These are phyloP conservation scores for Proisotoma minuta DNA, from an alignment of 2,888 invertebrate genomes.

Conservation along the genomic window DNA sequence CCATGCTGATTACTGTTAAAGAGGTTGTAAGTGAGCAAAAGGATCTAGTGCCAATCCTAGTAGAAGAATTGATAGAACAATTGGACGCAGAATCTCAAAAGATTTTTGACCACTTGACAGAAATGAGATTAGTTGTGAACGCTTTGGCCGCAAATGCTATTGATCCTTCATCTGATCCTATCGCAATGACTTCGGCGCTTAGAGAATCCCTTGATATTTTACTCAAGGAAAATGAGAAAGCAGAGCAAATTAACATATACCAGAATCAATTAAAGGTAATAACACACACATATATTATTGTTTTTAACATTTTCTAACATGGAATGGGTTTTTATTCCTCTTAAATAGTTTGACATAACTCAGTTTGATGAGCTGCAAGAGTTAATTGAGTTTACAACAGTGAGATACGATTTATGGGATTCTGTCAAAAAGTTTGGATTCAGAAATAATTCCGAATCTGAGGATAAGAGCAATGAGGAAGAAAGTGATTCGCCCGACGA, in stretches of 20 bases:
- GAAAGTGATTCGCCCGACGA: too few species aligned
- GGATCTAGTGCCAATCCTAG: constrained; percentile 64
- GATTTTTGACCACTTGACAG: constrained; percentile 67
- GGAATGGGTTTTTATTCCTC: too few species aligned
- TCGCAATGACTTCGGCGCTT: constrained; percentile 62
- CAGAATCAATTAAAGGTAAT: constrained; percentile 77
- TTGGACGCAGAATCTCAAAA: constrained; percentile 72
- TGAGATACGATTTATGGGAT: constrained; percentile 75
- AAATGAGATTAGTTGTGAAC: constrained; percentile 61
- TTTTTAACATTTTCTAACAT: not conserved
- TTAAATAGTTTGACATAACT: constrained; percentile 77
- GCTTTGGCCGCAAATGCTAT: constrained; percentile 70
- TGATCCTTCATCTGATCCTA: constrained; percentile 66
- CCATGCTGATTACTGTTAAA: too few species aligned
- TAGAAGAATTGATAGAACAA: constrained; percentile 65
- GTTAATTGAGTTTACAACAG: constrained; percentile 70
- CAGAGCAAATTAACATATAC: constrained; percentile 70
- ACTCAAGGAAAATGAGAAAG: constrained; percentile 61
- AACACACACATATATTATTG: not conserved
- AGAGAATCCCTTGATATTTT: constrained; percentile 63
- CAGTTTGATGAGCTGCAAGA: constrained; percentile 75
- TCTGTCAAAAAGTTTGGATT: too few species aligned
- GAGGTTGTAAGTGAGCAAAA: constrained; percentile 66
- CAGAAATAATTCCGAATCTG: too few species aligned
- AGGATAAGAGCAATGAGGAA: not conserved